Percentiles rank a stretch among this genome's conserved stretches.
Evolutionary conservation across 2,797 vertebrate genomes (phyloP).

Genomic region (Protosalanx chinensis): DNA sequence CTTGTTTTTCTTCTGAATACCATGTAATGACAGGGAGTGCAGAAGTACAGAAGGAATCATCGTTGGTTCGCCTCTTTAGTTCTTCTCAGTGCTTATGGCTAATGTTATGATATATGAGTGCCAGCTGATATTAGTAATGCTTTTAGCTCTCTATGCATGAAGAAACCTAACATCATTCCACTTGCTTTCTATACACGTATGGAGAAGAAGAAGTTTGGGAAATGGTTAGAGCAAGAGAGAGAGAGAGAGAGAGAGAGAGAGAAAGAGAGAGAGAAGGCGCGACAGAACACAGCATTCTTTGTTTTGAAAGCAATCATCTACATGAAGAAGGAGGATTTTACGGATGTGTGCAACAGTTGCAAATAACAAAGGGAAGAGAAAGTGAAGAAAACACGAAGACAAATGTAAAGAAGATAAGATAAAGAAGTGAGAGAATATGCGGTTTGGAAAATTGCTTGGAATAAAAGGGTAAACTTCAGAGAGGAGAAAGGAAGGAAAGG

Average conservation of each 20-base stretch:
- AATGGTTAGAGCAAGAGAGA: slow-evolving; percentile 6
- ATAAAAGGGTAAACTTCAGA: neutral
- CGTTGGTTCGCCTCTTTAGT: neutral
- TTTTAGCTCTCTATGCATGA: neutral
- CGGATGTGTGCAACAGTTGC: too few species aligned
- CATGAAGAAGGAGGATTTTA: too few species aligned
- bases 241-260: slow-evolving; percentile 9
- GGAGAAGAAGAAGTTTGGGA: neutral
- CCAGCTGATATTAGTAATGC: neutral
- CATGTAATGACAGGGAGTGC: neutral
- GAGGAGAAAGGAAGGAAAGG: slow-evolving; percentile 4
- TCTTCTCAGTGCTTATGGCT: neutral
- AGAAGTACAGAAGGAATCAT: neutral
- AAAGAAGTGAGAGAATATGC: too few species aligned
- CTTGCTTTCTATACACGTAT: neutral
- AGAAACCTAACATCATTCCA: neutral
- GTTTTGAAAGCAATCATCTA: too few species aligned
- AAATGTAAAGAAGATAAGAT: too few species aligned
- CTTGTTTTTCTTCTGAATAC: neutral
- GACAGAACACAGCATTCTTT: too few species aligned
- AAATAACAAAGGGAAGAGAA: too few species aligned
- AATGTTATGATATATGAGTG: neutral
- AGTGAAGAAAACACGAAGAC: too few species aligned
- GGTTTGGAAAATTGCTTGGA: too few species aligned
- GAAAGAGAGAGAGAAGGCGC: neutral